A percentile compares a stretch with the other conserved stretches of the same genome.
These are phyloP conservation scores for Otis tarda DNA, from an alignment of 2,113 vertebrate genomes.

Conservation along the genomic window DNA sequence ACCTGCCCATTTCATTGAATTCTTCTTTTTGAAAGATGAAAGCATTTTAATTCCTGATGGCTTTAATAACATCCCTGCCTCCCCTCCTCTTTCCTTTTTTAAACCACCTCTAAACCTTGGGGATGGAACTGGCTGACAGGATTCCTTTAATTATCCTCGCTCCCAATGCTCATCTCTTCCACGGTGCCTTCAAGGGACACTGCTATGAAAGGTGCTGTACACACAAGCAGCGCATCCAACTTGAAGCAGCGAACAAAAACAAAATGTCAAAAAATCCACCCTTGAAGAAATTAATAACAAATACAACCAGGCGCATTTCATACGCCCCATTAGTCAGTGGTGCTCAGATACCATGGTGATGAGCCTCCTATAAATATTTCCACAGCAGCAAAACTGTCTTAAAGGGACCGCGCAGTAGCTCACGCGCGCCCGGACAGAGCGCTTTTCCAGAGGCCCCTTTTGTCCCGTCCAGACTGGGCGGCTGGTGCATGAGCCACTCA, in stretches of 20 bases:
- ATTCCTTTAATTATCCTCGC: conserved; percentile 20
- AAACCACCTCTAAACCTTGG: neutral
- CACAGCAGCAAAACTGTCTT: conserved; percentile 30
- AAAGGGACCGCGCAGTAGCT: conserved; percentile 1
- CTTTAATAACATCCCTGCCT: neutral
- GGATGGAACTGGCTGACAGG: conserved; percentile 28
- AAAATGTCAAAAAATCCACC: neutral
- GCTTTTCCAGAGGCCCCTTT: accelerated
- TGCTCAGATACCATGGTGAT: conserved; percentile 65
- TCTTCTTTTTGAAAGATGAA: neutral
- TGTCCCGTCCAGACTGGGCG: neutral
- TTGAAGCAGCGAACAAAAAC: neutral
- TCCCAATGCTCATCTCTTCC: conserved; percentile 8
- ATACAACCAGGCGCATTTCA: neutral
- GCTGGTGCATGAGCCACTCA: neutral
- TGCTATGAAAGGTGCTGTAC: neutral
- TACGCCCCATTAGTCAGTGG: conserved; percentile 27
- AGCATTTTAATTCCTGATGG: neutral
- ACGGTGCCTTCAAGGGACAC: conserved; percentile 17
- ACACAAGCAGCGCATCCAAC: neutral
- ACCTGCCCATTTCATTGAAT: neutral
- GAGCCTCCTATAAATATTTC: conserved; percentile 41
- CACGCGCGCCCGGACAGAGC: neutral
- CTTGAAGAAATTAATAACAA: conserved; percentile 45
- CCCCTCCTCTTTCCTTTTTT: neutral